Conservation (phyloP, 2,797 vertebrate genomes). For the Sebastolobus altivelis region DNA sequence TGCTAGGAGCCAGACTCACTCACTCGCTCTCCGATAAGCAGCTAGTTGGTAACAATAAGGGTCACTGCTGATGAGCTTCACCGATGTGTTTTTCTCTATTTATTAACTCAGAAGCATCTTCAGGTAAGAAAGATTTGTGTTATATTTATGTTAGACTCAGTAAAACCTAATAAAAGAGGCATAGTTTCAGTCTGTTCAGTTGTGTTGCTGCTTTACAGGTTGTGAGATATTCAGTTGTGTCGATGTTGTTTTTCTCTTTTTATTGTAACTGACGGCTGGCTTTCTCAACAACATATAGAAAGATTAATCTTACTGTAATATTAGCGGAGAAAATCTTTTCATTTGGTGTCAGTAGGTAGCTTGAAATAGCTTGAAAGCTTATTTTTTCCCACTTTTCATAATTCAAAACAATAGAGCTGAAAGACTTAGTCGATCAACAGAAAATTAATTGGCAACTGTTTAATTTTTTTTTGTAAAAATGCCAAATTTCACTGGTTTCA, state of each 20-base stretch:
- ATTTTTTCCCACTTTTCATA: not conserved
- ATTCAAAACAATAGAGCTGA: not conserved
- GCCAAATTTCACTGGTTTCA: not conserved
- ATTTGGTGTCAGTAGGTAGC: not conserved
- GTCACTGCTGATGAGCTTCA: constrained; percentile 36
- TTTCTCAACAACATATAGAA: not conserved
- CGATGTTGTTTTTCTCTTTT: not conserved
- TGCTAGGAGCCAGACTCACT: constrained; percentile 61
- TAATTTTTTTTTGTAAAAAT: too few relatives aligned
- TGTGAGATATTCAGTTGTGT: not conserved
- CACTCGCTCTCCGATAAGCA: constrained; percentile 14
- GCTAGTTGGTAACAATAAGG: constrained; percentile 41
- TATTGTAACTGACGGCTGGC: not conserved
- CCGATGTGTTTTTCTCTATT: not conserved
- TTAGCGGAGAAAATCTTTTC: not conserved
- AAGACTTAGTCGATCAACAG: not conserved
- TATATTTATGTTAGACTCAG: not conserved
- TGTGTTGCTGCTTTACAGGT: not conserved
- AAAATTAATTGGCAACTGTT: not conserved
- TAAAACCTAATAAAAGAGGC: not conserved
- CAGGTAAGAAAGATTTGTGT: constrained; percentile 34
- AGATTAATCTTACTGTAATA: not conserved
- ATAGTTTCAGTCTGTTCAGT: not conserved
- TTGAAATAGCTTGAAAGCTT: not conserved
- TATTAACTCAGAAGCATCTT: constrained; percentile 1